Evolutionary conservation across 2,113 vertebrate species (phyloP).

Genomic region (Podilymbus podiceps): DNA sequence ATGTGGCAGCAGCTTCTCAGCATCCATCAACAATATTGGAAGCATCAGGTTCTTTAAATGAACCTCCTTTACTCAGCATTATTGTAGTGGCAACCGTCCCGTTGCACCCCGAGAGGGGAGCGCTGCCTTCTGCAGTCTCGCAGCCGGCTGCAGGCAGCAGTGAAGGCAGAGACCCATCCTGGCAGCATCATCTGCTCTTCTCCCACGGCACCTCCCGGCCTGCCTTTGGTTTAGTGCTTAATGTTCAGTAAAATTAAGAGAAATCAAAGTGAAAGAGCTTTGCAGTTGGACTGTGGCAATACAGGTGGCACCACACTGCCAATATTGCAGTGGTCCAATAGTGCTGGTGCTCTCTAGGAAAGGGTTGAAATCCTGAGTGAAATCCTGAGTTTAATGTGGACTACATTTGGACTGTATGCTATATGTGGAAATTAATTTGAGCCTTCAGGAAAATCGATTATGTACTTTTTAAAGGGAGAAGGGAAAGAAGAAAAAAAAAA

Average conservation of each 20-base stretch:
- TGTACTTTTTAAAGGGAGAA: not conserved
- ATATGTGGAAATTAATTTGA: not conserved
- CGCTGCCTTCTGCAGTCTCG: rapidly evolving
- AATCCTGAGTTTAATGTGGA: not conserved
- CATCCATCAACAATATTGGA: not conserved
- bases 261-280: not conserved
- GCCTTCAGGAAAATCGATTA: not conserved
- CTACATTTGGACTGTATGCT: not conserved
- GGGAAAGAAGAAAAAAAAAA: not conserved
- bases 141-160: not conserved
- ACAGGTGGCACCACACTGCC: too few relatives aligned
- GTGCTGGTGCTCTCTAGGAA: rapidly evolving
- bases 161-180: not conserved
- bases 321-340: too few relatives aligned
- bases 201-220: not conserved
- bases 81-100: not conserved
- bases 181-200: not conserved
- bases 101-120: not conserved
- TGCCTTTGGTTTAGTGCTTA: not conserved
- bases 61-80: rapidly evolving
- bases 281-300: not conserved
- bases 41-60: not conserved
- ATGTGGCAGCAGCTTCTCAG: not conserved
- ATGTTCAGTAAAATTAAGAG: not conserved
- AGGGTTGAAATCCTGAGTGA: not conserved